Conservation (phyloP, 2,797 vertebrate genomes). For the Graptemys geographica region DNA sequence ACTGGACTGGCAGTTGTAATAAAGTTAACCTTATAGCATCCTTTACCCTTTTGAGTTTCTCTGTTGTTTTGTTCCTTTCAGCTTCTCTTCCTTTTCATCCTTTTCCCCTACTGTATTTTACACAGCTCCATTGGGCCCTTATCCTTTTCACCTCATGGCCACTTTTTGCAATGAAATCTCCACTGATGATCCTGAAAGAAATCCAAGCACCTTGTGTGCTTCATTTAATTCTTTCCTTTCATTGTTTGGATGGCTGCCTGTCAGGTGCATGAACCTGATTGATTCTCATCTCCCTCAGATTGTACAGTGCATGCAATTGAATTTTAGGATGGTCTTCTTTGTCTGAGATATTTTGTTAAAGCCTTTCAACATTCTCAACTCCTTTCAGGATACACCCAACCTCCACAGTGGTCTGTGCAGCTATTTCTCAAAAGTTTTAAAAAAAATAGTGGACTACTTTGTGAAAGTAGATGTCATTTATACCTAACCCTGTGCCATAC, state of each 20-base stretch:
- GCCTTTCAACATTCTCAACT: slow-evolving; percentile 33
- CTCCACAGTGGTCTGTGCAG: background rate
- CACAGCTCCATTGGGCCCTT: background rate
- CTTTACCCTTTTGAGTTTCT: slow-evolving; percentile 17
- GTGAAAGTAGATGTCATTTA: background rate
- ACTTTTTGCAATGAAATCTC: slow-evolving; percentile 14
- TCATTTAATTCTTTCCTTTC: slow-evolving; percentile 1
- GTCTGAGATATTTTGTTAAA: slow-evolving; percentile 46
- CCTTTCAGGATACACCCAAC: background rate
- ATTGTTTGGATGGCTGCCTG: slow-evolving; percentile 27
- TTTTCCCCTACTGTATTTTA: slow-evolving; percentile 1
- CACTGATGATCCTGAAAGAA: slow-evolving; percentile 42
- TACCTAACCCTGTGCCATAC: background rate
- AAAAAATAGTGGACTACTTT: background rate
- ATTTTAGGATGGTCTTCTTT: slow-evolving; percentile 55
- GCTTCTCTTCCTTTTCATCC: slow-evolving; percentile 14
- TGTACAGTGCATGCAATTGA: background rate
- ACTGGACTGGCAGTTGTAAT: background rate
- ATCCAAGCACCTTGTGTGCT: slow-evolving; percentile 18
- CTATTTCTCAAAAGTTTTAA: background rate
- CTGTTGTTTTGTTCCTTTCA: background rate
- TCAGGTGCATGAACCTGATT: background rate
- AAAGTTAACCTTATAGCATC: background rate
- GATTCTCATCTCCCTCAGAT: slow-evolving; percentile 38
- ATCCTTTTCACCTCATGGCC: slow-evolving; percentile 11